These are phyloP conservation scores for Pachycephala philippinensis DNA, from an alignment of 2,113 vertebrate species.

Conservation along the genomic window DNA sequence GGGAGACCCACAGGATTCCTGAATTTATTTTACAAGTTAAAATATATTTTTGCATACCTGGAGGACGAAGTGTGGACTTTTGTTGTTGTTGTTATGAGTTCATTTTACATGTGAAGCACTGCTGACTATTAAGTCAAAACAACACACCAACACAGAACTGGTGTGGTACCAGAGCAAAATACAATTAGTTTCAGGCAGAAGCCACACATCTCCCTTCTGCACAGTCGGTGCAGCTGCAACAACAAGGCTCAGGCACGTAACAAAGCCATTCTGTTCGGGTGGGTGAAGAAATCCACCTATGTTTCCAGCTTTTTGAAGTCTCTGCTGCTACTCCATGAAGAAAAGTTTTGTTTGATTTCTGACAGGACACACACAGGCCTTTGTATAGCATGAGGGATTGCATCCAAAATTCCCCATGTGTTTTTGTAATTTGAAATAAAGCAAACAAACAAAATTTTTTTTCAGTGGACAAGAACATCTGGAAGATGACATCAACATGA, in stretches of 20 bases:
- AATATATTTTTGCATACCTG: background rate
- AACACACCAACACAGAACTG: background rate
- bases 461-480: constrained; percentile 49
- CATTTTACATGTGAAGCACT: background rate
- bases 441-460: constrained; percentile 47
- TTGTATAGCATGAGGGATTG: background rate
- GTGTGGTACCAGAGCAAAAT: background rate
- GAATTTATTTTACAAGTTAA: background rate
- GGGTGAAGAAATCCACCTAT: constrained; percentile 45
- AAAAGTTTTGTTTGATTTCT: constrained; percentile 40
- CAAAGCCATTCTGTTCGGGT: background rate
- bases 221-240: constrained; percentile 2
- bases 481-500: constrained; percentile 60
- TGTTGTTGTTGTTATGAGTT: background rate
- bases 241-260: background rate
- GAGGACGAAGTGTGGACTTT: background rate
- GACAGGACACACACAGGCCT: background rate
- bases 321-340: background rate
- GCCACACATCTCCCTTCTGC: background rate
- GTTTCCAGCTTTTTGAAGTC: background rate
- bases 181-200: background rate
- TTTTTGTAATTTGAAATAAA: constrained; percentile 32
- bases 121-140: background rate
- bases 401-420: constrained; percentile 33
- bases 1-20: background rate